These are phyloP conservation scores for Sterrhoptilus dennistouni DNA, from an alignment of 2,113 vertebrate species.

Conservation along the genomic window DNA sequence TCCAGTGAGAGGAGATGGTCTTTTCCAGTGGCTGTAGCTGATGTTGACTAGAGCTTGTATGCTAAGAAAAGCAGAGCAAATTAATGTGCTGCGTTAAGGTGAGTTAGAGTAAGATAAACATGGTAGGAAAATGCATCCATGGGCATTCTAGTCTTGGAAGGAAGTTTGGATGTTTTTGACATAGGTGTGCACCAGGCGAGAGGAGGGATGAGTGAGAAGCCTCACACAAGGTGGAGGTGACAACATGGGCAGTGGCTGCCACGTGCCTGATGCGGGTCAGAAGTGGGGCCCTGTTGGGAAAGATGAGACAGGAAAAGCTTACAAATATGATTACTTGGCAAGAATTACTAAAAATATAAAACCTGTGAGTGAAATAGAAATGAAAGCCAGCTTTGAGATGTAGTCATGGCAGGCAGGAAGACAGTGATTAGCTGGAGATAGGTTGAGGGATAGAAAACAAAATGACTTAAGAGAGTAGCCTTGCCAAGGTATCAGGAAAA, in stretches of 20 bases:
- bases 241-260: background rate
- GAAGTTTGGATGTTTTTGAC: background rate
- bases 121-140: background rate
- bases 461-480: too few species aligned
- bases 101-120: background rate
- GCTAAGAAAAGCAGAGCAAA: background rate
- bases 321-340: too few species aligned
- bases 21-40: background rate
- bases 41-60: background rate
- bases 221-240: background rate
- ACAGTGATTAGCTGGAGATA: too few species aligned
- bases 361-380: too few species aligned
- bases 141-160: background rate
- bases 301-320: too few species aligned
- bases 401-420: too few species aligned
- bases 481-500: too few species aligned
- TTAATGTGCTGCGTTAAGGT: background rate
- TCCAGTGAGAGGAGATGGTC: background rate
- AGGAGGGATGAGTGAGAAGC: background rate
- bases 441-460: too few species aligned
- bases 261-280: accelerated
- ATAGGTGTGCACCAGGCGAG: background rate
- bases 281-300: too few species aligned
- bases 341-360: too few species aligned
- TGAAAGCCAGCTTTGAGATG: too few species aligned